Percentiles rank a stretch among this genome's conserved stretches.
Evolutionary conservation across 2,797 vertebrate species (phyloP).

Genomic region (Phalloptychus januarius): DNA sequence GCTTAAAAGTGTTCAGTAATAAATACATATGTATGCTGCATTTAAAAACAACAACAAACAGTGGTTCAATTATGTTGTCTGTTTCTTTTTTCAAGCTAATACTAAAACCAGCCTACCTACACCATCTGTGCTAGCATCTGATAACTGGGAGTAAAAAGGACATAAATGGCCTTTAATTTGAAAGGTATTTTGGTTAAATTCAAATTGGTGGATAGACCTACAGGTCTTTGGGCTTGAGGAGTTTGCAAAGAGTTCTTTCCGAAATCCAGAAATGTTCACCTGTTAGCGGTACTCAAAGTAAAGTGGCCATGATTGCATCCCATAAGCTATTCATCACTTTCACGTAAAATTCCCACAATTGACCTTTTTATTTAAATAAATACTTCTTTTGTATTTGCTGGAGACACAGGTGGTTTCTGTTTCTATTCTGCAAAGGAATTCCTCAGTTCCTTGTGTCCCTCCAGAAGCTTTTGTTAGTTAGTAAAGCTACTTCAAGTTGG

Average conservation of each 20-base stretch:
- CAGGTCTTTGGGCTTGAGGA: background rate
- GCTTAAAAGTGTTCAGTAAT: constrained; percentile 41
- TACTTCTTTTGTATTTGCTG: background rate
- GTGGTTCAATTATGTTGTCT: background rate
- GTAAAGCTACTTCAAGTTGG: background rate
- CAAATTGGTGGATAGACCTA: background rate
- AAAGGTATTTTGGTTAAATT: constrained; percentile 4
- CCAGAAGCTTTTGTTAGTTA: background rate
- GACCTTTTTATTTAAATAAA: background rate
- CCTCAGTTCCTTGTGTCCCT: background rate
- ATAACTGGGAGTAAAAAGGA: background rate
- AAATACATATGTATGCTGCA: constrained; percentile 21
- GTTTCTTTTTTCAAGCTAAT: background rate
- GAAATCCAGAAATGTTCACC: background rate
- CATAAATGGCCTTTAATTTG: background rate
- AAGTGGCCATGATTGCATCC: background rate
- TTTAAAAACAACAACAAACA: background rate
- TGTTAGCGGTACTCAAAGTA: background rate
- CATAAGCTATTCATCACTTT: background rate
- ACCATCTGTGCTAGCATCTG: background rate
- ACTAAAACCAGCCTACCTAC: background rate
- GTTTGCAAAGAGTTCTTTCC: background rate
- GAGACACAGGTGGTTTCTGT: background rate
- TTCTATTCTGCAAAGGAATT: background rate
- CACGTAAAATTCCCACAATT: background rate